Percentiles rank a stretch among this genome's conserved stretches.
These are phyloP conservation scores for Tridacna gigas DNA, from an alignment of 2,888 invertebrate genomes.

Conservation along the genomic window DNA sequence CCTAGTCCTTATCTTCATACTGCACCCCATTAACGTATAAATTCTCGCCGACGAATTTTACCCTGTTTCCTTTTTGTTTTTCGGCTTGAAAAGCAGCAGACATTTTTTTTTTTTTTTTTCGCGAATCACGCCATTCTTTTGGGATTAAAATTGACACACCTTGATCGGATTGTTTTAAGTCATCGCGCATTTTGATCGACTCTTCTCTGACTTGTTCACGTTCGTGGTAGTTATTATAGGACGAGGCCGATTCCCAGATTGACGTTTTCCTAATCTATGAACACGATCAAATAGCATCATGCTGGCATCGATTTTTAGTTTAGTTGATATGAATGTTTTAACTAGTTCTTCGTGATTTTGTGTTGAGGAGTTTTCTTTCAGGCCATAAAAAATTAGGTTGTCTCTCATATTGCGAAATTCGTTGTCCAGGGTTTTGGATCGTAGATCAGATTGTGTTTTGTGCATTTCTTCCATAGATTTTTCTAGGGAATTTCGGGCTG, in stretches of 20 bases:
- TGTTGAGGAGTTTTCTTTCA: not conserved
- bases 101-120: not conserved
- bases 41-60: not conserved
- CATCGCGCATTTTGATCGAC: not conserved
- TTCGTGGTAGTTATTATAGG: not conserved
- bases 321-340: not conserved
- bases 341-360: not conserved
- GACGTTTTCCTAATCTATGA: not conserved
- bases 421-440: not conserved
- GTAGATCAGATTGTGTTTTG: not conserved
- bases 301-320: not conserved
- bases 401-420: not conserved
- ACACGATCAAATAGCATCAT: not conserved
- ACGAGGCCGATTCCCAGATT: not conserved
- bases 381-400: not conserved
- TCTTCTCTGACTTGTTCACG: not conserved
- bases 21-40: not conserved
- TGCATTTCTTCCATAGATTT: not conserved
- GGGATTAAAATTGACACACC: not conserved
- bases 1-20: not conserved
- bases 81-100: not conserved
- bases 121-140: not conserved
- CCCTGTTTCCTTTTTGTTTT: not conserved
- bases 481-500: not conserved
- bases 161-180: not conserved